A percentile compares a stretch with the other conserved stretches of the same genome.
Conservation (phyloP, 2,888 invertebrate species). For the Mythimna albipuncta region DNA sequence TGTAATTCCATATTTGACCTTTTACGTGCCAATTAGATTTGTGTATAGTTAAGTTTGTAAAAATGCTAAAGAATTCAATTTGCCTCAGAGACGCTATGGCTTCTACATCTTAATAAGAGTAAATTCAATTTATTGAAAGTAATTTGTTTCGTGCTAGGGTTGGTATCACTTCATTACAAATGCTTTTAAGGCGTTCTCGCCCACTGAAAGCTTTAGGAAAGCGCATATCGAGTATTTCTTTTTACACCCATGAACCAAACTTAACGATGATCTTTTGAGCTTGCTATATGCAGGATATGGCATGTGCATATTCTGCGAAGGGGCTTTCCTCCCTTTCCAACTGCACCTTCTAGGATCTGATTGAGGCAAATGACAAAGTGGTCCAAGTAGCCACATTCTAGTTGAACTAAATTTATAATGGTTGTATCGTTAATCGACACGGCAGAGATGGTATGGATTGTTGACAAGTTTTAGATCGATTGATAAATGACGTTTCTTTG, state of each 20-base stretch:
- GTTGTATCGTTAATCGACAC: neutral
- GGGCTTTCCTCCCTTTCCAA: neutral
- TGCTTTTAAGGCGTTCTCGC: slow-evolving; percentile 17
- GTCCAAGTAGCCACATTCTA: neutral
- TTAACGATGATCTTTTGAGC: neutral
- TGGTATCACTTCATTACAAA: slow-evolving; percentile 26
- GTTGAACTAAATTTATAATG: neutral
- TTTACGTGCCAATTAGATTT: slow-evolving; percentile 3
- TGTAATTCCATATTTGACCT: slow-evolving; percentile 1
- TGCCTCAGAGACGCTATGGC: slow-evolving; percentile 4
- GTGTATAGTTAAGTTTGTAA: slow-evolving; percentile 16
- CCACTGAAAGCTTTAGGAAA: neutral
- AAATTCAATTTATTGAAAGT: slow-evolving; percentile 29
- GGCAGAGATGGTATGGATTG: neutral
- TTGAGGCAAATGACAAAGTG: no score
- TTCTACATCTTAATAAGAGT: slow-evolving; percentile 18
- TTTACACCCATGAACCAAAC: neutral
- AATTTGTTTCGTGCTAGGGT: slow-evolving; percentile 14
- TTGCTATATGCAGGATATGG: neutral
- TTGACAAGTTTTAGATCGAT: neutral
- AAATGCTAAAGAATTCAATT: slow-evolving; percentile 30
- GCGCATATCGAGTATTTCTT: neutral
- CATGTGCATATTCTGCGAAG: neutral
- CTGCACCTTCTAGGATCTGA: neutral
- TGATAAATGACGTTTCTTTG: neutral